Percentiles rank a stretch among this genome's conserved stretches.
Conservation (phyloP, 2,113 vertebrate species). For the Lamprologus callipterus region DNA sequence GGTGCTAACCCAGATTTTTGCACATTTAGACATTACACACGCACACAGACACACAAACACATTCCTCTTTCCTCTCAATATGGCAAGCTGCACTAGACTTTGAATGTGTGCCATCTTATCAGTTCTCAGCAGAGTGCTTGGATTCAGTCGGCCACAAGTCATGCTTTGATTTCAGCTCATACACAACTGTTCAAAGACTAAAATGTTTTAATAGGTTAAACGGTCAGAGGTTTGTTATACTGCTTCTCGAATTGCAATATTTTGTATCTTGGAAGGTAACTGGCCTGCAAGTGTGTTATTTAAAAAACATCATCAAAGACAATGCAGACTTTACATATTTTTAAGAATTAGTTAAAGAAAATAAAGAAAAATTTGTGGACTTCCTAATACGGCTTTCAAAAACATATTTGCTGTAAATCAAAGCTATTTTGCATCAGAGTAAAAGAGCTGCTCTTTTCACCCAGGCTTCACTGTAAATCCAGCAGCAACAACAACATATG, state of each 20-base stretch:
- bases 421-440: not conserved
- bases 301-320: not conserved
- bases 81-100: slow-evolving; percentile 19
- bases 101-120: slow-evolving; percentile 44
- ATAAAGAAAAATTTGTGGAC: not conserved
- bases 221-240: not conserved
- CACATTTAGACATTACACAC: not conserved
- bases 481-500: not conserved
- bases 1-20: slow-evolving; percentile 4
- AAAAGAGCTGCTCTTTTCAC: not conserved
- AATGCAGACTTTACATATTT: not conserved
- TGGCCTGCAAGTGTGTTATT: not conserved
- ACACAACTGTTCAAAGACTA: slow-evolving; percentile 3
- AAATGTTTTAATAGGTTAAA: slow-evolving; percentile 14
- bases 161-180: slow-evolving; percentile 28
- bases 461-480: not conserved
- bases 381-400: not conserved
- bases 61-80: slow-evolving; percentile 1
- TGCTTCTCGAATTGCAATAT: not conserved
- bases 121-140: slow-evolving; percentile 25
- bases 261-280: not conserved
- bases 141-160: slow-evolving; percentile 21
- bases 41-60: not conserved
- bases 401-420: not conserved
- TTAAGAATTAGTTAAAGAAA: not conserved